Conservation (phyloP, 1,140 invertebrate species). For the Neoseiulus cucumeris region DNA sequence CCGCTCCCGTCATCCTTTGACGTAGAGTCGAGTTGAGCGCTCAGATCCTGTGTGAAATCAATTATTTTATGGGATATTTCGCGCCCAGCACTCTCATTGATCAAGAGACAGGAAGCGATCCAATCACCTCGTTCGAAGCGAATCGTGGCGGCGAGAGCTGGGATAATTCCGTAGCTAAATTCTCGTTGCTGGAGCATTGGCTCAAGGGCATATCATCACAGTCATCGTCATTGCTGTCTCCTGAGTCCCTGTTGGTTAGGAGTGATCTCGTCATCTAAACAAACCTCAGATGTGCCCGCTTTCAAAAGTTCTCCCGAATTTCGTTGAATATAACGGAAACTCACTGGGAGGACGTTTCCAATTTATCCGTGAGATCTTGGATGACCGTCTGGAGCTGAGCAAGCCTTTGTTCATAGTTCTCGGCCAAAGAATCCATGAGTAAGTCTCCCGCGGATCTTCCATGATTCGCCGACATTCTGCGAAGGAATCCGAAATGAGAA, state of each 20-base stretch:
- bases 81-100: too few relatives aligned
- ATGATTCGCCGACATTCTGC: neutral
- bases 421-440: neutral
- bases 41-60: neutral
- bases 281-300: too few relatives aligned
- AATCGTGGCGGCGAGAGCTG: neutral
- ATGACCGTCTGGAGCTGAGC: neutral
- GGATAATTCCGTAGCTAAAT: neutral
- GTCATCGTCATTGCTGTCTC: neutral
- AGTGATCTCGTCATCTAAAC: neutral
- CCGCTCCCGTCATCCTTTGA: neutral
- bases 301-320: too few relatives aligned
- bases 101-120: too few relatives aligned
- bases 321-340: too few relatives aligned
- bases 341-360: neutral
- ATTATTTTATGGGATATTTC: too few relatives aligned
- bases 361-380: neutral
- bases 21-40: neutral
- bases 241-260: neutral
- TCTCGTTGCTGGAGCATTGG: conserved; percentile 9
- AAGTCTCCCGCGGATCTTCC: neutral
- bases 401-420: conserved; percentile 2
- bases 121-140: neutral
- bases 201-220: neutral
- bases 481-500: neutral